These are phyloP conservation scores for Sander lucioperca DNA, from an alignment of 2,113 vertebrate species.

Conservation along the genomic window DNA sequence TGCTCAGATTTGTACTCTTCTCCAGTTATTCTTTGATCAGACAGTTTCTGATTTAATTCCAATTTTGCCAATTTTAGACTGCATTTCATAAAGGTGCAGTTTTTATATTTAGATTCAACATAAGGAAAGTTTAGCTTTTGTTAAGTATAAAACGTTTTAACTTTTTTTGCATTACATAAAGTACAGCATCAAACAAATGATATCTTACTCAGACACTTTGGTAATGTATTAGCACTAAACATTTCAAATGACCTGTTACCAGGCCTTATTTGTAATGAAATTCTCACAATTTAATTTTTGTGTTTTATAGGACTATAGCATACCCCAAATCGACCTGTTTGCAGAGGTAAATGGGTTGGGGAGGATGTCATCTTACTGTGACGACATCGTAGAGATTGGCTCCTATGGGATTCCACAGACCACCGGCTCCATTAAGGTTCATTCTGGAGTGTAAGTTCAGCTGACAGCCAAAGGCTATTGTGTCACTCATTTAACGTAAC, in stretches of 20 bases:
- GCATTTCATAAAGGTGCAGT: background rate
- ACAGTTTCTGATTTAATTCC: too few species aligned
- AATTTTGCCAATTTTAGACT: background rate
- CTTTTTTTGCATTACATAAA: background rate
- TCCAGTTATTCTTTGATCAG: too few species aligned
- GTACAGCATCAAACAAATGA: background rate
- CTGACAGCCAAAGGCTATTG: background rate
- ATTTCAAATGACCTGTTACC: background rate
- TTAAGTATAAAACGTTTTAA: background rate
- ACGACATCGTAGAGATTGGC: constrained; percentile 89
- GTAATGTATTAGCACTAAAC: background rate
- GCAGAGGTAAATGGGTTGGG: constrained; percentile 92
- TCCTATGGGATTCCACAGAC: constrained; percentile 88
- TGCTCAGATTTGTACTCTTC: too few species aligned
- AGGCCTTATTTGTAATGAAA: background rate
- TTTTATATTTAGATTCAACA: background rate
- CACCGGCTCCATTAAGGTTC: constrained; percentile 94
- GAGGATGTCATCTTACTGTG: constrained; percentile 87
- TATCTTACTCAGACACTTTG: background rate
- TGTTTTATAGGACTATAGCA: constrained; percentile 89
- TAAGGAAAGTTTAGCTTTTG: background rate
- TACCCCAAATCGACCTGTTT: constrained; percentile 92
- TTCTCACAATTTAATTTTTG: background rate
- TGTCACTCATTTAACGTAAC: background rate
- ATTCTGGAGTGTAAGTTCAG: constrained; percentile 93